phyloP scores from a whole-genome alignment of 2,113 vertebrate genomes.

The Coracopsis vasa region DNA sequence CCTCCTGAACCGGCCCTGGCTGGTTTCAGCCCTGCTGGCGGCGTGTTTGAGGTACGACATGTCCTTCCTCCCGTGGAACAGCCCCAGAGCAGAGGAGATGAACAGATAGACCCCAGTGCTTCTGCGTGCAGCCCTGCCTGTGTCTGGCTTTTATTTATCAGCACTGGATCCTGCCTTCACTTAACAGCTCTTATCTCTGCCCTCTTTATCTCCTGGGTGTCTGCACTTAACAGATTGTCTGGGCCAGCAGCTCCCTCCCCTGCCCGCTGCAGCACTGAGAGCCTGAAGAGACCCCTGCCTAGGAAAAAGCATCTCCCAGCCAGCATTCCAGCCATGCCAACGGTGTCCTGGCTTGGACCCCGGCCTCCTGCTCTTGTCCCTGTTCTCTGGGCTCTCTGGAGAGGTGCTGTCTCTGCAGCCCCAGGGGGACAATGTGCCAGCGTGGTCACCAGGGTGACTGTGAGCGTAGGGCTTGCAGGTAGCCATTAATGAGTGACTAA shows the following conservation, averaged over 20 bases:
- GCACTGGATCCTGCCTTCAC: neutral
- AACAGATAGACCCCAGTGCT: neutral
- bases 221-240: neutral
- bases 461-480: constrained; percentile 12
- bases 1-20: neutral
- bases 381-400: neutral
- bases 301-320: neutral
- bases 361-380: neutral
- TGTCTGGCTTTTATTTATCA: constrained; percentile 32
- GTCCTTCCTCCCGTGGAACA: constrained; percentile 25
- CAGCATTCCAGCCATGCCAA: neutral
- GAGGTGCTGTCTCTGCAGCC: neutral
- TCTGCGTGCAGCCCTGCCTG: neutral
- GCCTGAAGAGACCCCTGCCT: neutral
- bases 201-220: constrained; percentile 22
- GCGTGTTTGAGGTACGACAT: neutral
- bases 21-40: neutral
- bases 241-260: neutral
- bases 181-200: constrained; percentile 40
- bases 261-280: neutral
- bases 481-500: constrained; percentile 57
- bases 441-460: neutral
- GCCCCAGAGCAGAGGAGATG: neutral
- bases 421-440: neutral
- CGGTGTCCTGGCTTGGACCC: neutral